Evolutionary conservation across 2,888 invertebrate genomes (phyloP), one percentile per base, ranked within the genome.

Genomic region (Xylota sylvarum): DNA sequence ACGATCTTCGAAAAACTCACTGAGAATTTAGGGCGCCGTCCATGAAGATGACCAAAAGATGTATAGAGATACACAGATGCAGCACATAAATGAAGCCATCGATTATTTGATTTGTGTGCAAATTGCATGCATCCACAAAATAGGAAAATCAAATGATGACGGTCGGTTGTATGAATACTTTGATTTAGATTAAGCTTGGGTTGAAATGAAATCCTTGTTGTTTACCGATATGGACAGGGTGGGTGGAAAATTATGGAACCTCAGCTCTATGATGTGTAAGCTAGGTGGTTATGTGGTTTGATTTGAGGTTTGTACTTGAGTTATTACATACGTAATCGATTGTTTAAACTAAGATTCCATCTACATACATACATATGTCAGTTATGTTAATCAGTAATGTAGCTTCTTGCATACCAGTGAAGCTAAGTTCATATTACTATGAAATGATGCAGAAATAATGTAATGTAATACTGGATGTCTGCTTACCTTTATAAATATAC

Each of bases 1-100:
- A 69, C 67, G 77, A 69, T 40, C 52, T 67, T 12, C 23, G 65
- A 6, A 43, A 35, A 77, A 56, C 35, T 27, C 14, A 62, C 35
- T 10, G 9, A 67, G 23, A 48, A 65, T 67, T 56, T 67, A 30
- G 76, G 76, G 23, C 65, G 67, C 10, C 48, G 43, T 48, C 27
- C 30, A 14, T 50, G 35, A 30, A 67, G 65, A 76, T 76, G 76
- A 37, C 56, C 48, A 46, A 43, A n/a, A 37, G 46, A 17, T 58
- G 35, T 58, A 23, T 56, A 46, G 12, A 43, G 17, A 46, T 52
- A 17, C 10, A 40, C 19, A 23, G 17, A 56, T 19, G 19, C 37
- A 67, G 48, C 35, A 50, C 10, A 48, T 65, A 32, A 27, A 43
- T 27, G 35, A 12, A 48, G 35, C 27, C 32, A 76, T 76, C 12